Evolutionary conservation across 92 coral and sea anemone species (phyloP), one percentile per base, ranked within the genome.

Genomic region (Meandrina meandrites): DNA sequence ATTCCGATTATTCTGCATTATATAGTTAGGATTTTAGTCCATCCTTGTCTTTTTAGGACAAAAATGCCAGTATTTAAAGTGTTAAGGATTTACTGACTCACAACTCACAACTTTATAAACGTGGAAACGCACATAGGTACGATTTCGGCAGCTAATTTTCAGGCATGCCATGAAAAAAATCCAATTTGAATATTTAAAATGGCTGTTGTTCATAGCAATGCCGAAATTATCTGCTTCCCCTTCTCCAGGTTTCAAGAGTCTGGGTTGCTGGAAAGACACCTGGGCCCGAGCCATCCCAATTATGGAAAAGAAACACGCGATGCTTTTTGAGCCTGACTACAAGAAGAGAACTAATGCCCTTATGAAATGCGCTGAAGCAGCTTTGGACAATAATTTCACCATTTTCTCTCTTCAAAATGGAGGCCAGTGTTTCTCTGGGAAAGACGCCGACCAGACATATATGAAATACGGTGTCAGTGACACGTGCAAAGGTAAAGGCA

Each of bases 201-300:
- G 8, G 53, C 14, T 48, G 31, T 22, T 60, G 11, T n/a, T n/a
- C n/a, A 60, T 5, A 18, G 0, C 30, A 22, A 18, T 8, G 9
- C 30, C 15, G 68, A 7, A 13, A 60, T 30, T 22, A 24, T 0
- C 27, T 60, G 30, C n/a, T 22, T 47, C 50, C 42, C 30, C 47
- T 80, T 53, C 42, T 78, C 5, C 79, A 97, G 99, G 88, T 79
- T 97, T 95, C 85, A 94, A 97, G 64, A 97, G 99, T 84, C 84
- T 91, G 37, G 99, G 99, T 35, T 97, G 99, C 78, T 97, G 99
- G 99, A 94, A 89, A 58, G 99, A 97, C 79, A 90, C 94, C 15
- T 91, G 98, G 94, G 94, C 90, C 36, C 91, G 98, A 40, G 94
- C 98, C n/a, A 86, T 97, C 51, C 94, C 98, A 8, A 75, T 92